phyloP scores from a whole-genome alignment of 2,888 invertebrate species.

The Agrotis exclamationis region DNA sequence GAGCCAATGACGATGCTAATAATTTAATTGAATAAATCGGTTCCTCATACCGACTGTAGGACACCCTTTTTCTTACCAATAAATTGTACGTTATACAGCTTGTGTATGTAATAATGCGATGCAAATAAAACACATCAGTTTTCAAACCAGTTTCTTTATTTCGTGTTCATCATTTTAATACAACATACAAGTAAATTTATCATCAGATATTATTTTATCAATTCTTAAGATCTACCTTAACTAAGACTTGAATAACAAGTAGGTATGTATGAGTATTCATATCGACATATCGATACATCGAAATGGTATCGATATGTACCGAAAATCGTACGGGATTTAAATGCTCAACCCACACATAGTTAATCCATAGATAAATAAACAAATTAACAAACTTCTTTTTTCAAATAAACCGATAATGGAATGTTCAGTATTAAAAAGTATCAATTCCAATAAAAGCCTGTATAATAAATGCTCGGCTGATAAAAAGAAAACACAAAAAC shows the following conservation, averaged over 20 bases:
- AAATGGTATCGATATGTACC: slow-evolving; percentile 66
- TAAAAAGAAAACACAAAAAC: slow-evolving; percentile 68
- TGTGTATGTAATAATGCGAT: background rate
- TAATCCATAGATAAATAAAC: slow-evolving; percentile 67
- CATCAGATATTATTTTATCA: slow-evolving; percentile 91
- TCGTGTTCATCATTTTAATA: slow-evolving; percentile 91
- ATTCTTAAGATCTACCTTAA: slow-evolving; percentile 90
- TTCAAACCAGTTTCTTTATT: slow-evolving; percentile 91
- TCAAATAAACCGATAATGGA: slow-evolving; percentile 62
- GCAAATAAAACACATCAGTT: slow-evolving; percentile 82
- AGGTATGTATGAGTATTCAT: slow-evolving; percentile 79
- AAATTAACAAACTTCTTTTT: slow-evolving; percentile 67
- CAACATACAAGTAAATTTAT: slow-evolving; percentile 92
- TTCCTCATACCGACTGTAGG: too few species aligned
- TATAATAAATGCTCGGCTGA: slow-evolving; percentile 61
- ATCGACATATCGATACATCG: slow-evolving; percentile 63
- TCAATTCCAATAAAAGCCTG: slow-evolving; percentile 68
- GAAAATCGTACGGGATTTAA: slow-evolving; percentile 64
- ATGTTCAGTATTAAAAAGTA: slow-evolving; percentile 65
- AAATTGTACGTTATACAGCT: too few species aligned
- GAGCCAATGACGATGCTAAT: too few species aligned
- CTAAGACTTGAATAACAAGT: slow-evolving; percentile 90
- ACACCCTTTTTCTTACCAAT: too few species aligned
- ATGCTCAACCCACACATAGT: slow-evolving; percentile 65
- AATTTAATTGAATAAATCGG: too few species aligned